Evolutionary conservation across 2,113 vertebrate species (phyloP), one percentile per base, ranked within the genome.

Genomic region (Stigmatopora argus): DNA sequence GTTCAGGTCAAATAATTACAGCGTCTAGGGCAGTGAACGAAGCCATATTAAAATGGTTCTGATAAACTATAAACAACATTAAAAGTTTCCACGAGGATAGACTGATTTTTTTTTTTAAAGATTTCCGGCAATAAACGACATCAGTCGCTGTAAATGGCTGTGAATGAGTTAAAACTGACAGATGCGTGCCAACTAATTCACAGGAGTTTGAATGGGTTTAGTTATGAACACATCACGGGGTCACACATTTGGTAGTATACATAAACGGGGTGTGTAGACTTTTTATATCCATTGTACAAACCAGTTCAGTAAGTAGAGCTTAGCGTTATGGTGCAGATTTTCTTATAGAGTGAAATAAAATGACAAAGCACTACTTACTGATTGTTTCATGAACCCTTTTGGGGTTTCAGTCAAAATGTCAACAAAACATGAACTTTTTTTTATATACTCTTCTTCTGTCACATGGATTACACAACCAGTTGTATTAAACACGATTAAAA

Each of bases 381-480:
- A 73, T 46, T 78, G 46, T 62, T 48, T 52, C 45, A 51, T 66
- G n/a, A 41, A 73, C 52, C 63, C 17, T 31, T 48, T 69, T 78
- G 60, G 78, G 46, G 49, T 62, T 80, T 81, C 47, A 41, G 53
- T 70, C 67, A 61, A 71, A 73, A 76, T 69, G 57, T 78, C 34
- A 83, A 82, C 72, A 80, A 78, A 82, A 71, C 45, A 66, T 41
- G 26, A 31, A 2, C 79, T 79, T 75, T 77, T 78, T 65, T 78
- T 85, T 75, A 48, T 80, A 73, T 68, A 81, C 31, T 75, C 79
- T 77, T 71, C 19, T 53, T 7, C 10, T 14, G 14, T 13, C 23
- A 1, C 23, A 10, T 52, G 68, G 13, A 60, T 70, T 23, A 80
- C 71, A 82, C 78, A 78, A 74, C 77, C 69, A 78, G 80, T 59